phyloP scores from a whole-genome alignment of 92 coral and sea anemone genomes.

The Phenganax stokvisi region DNA sequence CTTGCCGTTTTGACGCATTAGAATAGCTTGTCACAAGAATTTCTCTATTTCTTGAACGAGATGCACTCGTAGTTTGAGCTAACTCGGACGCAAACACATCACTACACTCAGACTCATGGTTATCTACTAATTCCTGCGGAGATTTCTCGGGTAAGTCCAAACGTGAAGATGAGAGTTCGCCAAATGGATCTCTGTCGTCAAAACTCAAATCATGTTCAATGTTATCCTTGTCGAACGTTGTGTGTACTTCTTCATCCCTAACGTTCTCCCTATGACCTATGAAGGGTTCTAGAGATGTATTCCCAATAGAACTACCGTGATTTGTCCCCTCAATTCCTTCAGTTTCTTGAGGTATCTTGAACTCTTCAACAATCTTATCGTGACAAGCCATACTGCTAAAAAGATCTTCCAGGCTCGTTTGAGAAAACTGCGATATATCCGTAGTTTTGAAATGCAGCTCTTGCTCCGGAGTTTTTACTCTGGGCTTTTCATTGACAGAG shows the following conservation, averaged over 20 bases:
- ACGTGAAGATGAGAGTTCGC: neutral
- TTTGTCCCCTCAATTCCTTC: neutral
- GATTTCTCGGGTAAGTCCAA: neutral
- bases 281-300: neutral
- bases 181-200: conserved; percentile 22
- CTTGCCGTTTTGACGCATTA: neutral
- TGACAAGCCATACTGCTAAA: neutral
- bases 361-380: neutral
- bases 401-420: neutral
- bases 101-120: no score
- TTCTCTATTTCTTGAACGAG: neutral
- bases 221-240: neutral
- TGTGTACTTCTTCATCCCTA: neutral
- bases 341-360: neutral
- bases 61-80: neutral
- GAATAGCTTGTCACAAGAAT: neutral
- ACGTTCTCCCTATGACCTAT: neutral
- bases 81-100: neutral
- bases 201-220: neutral
- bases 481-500: conserved; percentile 35
- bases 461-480: neutral
- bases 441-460: neutral
- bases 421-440: neutral
- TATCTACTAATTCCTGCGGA: neutral
- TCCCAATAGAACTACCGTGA: neutral